Conservation (phyloP, 2,888 invertebrate genomes). For the Cryptocephalus primarius region DNA sequence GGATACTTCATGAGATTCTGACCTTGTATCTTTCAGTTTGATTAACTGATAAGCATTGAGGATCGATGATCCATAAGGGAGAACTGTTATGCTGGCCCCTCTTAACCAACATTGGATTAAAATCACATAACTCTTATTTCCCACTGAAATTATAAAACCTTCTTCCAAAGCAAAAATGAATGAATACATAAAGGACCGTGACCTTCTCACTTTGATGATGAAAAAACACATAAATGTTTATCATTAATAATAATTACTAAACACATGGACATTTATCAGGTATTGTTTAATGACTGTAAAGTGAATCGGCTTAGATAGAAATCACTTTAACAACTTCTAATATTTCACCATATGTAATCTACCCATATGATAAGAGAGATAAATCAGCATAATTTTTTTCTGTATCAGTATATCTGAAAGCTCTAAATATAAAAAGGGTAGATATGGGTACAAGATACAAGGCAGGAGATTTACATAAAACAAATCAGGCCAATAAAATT, state of each 20-base stretch:
- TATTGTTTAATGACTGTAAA: not conserved
- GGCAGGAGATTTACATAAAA: no score
- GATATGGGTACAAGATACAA: no score
- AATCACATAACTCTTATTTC: no score
- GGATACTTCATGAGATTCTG: not conserved
- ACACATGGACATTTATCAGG: not conserved
- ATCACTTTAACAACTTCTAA: no score
- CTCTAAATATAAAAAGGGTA: no score
- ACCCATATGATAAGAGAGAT: no score
- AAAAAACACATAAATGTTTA: conserved; percentile 16
- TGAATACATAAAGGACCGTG: conserved; percentile 1
- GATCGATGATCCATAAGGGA: conserved; percentile 15
- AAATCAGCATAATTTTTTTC: no score
- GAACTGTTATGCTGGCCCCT: conserved; percentile 7
- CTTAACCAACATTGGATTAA: conserved; percentile 12
- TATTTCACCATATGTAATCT: no score
- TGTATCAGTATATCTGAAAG: no score
- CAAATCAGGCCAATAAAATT: not conserved
- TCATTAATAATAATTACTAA: conserved; percentile 15
- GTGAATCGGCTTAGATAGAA: not conserved
- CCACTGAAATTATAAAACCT: no score
- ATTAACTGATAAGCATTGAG: conserved; percentile 2
- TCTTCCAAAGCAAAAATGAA: no score
- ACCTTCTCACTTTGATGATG: conserved; percentile 14
- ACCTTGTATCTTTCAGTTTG: no score